Percentiles rank a stretch among this genome's conserved stretches.
Evolutionary conservation across 2,797 vertebrate genomes (phyloP).

Genomic region (Micrastur ruficollis): DNA sequence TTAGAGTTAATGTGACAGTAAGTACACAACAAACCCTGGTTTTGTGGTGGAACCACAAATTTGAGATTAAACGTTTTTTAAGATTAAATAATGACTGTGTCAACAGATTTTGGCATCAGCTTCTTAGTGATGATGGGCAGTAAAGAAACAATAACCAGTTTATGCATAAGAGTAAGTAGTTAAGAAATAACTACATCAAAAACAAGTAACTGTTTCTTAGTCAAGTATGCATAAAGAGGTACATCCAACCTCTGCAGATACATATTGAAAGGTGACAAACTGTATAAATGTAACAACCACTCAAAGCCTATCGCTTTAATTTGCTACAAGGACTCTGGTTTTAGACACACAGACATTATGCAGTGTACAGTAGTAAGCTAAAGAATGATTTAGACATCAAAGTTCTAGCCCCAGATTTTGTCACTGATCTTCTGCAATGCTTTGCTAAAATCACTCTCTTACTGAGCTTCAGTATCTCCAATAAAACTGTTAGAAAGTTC

Average conservation of each 20-base stretch:
- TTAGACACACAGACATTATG: background rate
- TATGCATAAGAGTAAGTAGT: background rate
- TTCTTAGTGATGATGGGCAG: background rate
- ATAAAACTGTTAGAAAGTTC: background rate
- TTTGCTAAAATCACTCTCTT: background rate
- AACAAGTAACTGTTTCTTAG: background rate
- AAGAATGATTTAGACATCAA: background rate
- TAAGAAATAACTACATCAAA: background rate
- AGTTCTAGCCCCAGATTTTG: background rate
- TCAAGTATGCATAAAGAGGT: background rate
- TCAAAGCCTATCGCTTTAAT: background rate
- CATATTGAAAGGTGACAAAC: background rate
- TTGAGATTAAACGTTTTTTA: background rate
- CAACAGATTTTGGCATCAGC: background rate
- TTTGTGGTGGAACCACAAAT: background rate
- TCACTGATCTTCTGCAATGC: background rate
- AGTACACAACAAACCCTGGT: background rate
- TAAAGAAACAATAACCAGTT: background rate
- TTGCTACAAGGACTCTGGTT: background rate
- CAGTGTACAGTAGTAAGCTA: background rate
- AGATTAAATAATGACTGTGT: background rate
- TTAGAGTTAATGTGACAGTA: background rate
- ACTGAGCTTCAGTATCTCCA: background rate
- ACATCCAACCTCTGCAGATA: background rate
- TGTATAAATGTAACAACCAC: background rate